Evolutionary conservation across 2,113 vertebrate species (phyloP), one percentile per base, ranked within the genome.

Genomic region (Lipophrys pholis): DNA sequence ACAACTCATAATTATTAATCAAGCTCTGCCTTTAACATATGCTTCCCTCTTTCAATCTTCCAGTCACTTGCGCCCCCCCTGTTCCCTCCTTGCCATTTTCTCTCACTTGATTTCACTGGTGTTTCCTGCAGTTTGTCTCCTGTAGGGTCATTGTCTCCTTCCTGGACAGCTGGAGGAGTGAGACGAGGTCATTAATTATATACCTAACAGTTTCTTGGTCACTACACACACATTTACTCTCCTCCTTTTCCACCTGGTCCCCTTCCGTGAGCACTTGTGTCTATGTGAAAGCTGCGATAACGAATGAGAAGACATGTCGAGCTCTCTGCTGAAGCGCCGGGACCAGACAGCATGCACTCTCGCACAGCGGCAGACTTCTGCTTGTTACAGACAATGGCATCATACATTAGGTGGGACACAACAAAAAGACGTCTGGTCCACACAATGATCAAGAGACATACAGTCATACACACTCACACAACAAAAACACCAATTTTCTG

Each of bases 121-220:
- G 51, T 54, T 62, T 16, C 10, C 8, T 49, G 58, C 30, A 58
- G 73, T 80, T 60, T 63, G 40, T 77, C 70, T 72, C 46, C 72
- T 9, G 8, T 45, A 36, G 5, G 10, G 65, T 50, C 61, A 62
- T 17, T 55, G 57, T 69, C 73, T 81, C 41, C 64, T 63, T 48
- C 38, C 6, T 12, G 49, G 80, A 83, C 85, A 90, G 89, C 85
- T 73, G 87, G 81, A 80, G 70, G 46, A 80, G 62, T 80, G 72
- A 71, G 80, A 82, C 85, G 77, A 87, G 85, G 76, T 86, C 85
- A 91, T 89, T 86, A 90, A 91, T 91, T 88, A 91, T 87, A 85
- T 65, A 90, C 46, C 64, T 80, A 73, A 70, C 53, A 52, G 48
- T 36, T 57, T 51, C 48, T 71, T 65, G 74, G 71, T 75, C 77